These are phyloP conservation scores for Passer domesticus DNA, from an alignment of 2,113 vertebrate species.

Conservation along the genomic window DNA sequence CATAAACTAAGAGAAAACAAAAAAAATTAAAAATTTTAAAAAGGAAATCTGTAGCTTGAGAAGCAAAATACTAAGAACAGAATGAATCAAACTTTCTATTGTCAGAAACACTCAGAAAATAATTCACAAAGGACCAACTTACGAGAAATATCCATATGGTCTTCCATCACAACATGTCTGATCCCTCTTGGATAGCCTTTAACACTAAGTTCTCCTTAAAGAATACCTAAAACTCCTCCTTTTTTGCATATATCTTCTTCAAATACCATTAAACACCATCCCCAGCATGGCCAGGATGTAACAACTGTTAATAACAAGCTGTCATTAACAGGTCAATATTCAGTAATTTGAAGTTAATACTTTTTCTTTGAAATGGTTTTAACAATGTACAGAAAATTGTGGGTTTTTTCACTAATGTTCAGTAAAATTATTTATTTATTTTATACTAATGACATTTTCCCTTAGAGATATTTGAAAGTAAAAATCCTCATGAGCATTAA, in stretches of 20 bases:
- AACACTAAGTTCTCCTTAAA: neutral
- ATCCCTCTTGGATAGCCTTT: neutral
- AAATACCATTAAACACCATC: neutral
- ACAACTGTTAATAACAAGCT: neutral
- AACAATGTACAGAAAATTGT: neutral
- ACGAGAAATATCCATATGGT: neutral
- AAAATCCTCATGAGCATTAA: neutral
- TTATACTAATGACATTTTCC: neutral
- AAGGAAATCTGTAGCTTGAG: neutral
- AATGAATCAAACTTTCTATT: neutral
- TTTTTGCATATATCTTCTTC: neutral
- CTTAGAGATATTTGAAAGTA: neutral
- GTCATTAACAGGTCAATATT: neutral
- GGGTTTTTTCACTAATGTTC: neutral
- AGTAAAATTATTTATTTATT: neutral
- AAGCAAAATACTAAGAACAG: neutral
- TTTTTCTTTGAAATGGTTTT: neutral
- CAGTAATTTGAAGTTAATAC: neutral
- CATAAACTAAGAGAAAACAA: neutral
- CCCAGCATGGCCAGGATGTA: neutral
- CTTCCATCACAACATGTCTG: neutral
- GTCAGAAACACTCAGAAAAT: neutral
- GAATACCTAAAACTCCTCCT: neutral
- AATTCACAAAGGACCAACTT: neutral
- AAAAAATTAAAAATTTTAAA: neutral